These are phyloP conservation scores for Bembecia ichneumoniformis DNA, from an alignment of 2,888 invertebrate species.

Conservation along the genomic window DNA sequence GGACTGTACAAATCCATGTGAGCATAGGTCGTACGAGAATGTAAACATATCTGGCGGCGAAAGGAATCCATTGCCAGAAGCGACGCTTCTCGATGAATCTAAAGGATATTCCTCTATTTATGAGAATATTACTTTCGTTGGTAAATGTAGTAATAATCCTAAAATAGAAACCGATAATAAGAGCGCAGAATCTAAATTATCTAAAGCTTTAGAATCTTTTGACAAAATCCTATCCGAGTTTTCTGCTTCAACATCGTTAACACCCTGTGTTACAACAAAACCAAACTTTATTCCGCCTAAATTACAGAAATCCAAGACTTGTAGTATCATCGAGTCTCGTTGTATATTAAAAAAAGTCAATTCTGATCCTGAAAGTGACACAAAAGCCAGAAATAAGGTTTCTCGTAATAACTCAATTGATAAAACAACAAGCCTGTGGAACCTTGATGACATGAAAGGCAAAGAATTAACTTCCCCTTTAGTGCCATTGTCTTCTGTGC, in stretches of 20 bases:
- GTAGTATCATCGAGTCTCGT: conserved; percentile 78
- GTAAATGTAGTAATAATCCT: conserved; percentile 22
- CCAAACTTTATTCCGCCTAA: conserved; percentile 62
- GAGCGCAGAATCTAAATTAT: conserved; percentile 46
- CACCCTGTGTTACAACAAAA: conserved; percentile 31
- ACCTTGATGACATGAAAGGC: conserved; percentile 70
- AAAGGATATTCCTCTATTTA: conserved; percentile 64
- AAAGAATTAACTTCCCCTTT: conserved; percentile 59
- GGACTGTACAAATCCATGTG: conserved; percentile 28
- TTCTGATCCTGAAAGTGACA: conserved; percentile 55
- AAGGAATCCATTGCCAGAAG: conserved; percentile 25
- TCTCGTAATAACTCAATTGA: conserved; percentile 62
- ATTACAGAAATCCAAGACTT: conserved; percentile 79
- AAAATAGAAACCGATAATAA: conserved; percentile 16
- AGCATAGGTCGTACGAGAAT: conserved; percentile 59
- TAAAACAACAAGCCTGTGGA: conserved; percentile 73
- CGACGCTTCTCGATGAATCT: conserved; percentile 45
- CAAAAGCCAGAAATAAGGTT: conserved; percentile 45
- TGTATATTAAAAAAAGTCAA: conserved; percentile 76
- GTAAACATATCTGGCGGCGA: conserved; percentile 44
- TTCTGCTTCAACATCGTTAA: conserved; percentile 37
- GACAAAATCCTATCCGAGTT: conserved; percentile 64
- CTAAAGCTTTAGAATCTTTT: conserved; percentile 63
- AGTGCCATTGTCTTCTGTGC: conserved; percentile 41
- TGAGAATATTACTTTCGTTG: conserved; percentile 62